Percentiles rank a stretch among this genome's conserved stretches.
These are phyloP conservation scores for Heteropelma amictum DNA, from an alignment of 2,888 invertebrate species.

Conservation along the genomic window DNA sequence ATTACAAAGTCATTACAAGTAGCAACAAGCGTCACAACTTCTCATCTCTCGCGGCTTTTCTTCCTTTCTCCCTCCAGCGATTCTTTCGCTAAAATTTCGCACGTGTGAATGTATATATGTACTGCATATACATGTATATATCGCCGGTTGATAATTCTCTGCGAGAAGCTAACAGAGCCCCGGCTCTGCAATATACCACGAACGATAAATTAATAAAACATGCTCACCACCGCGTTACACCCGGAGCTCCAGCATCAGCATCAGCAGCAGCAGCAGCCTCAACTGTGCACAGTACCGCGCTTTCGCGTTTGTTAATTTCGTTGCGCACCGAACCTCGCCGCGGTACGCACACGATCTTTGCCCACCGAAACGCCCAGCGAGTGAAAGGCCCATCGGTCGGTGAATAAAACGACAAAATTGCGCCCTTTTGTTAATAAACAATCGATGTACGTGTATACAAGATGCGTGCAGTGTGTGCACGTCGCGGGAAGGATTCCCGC, in stretches of 20 bases:
- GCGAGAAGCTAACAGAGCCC: no score
- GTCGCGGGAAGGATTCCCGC: conserved; percentile 39
- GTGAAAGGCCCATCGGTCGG: no score
- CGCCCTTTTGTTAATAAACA: not conserved
- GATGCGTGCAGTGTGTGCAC: no score
- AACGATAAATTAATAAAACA: conserved; percentile 76
- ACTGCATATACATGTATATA: no score
- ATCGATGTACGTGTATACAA: not conserved
- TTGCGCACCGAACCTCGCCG: conserved; percentile 46
- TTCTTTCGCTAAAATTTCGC: no score
- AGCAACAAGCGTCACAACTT: conserved; percentile 30
- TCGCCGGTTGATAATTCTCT: no score
- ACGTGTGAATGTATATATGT: no score
- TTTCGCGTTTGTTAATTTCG: conserved; percentile 66
- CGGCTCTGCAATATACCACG: conserved; percentile 70
- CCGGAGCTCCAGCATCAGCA: conserved; percentile 43
- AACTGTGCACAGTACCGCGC: conserved; percentile 25
- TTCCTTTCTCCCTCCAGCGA: not conserved
- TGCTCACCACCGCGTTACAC: conserved; percentile 65
- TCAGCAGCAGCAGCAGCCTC: not conserved
- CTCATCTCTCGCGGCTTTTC: conserved; percentile 33
- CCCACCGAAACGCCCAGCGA: no score
- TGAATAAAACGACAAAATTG: no score
- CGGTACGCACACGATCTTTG: no score
- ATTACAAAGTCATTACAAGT: conserved; percentile 74